Percentiles rank a stretch among this genome's conserved stretches.
phyloP scores from a whole-genome alignment of 1,140 invertebrate genomes.

The Nomia melanderi region DNA sequence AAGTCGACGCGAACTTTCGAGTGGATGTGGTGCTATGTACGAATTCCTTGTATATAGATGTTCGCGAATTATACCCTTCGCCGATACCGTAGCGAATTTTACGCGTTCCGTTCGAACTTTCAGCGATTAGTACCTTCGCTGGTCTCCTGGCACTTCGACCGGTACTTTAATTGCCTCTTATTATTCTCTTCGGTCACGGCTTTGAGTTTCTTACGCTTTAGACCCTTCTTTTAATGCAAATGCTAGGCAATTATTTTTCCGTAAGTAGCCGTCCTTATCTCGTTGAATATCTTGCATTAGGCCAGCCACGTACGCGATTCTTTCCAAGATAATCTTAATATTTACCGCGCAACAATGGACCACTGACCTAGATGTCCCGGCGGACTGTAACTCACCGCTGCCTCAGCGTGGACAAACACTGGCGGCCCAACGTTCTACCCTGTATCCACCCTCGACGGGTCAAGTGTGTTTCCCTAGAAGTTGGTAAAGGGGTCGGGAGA shows the following conservation, averaged over 20 bases:
- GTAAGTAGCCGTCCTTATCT: too few species aligned
- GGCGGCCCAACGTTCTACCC: too few species aligned
- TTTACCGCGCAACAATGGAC: conserved; percentile 38
- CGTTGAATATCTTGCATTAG: too few species aligned
- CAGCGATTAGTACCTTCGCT: too few species aligned
- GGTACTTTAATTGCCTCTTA: too few species aligned
- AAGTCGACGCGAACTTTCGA: conserved; percentile 47
- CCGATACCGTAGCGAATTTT: neutral
- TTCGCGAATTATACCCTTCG: neutral
- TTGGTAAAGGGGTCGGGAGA: conserved; percentile 26
- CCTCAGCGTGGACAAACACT: neutral
- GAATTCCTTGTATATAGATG: neutral
- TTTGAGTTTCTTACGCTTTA: too few species aligned
- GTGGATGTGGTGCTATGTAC: conserved; percentile 11
- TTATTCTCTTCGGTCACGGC: too few species aligned
- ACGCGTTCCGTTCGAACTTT: too few species aligned
- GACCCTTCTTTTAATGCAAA: too few species aligned
- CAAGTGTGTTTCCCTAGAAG: conserved; percentile 30
- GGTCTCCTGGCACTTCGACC: too few species aligned
- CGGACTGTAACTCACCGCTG: neutral
- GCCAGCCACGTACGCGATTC: neutral
- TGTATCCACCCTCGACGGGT: conserved; percentile 20
- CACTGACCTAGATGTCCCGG: conserved; percentile 13
- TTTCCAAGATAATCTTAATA: conserved; percentile 49
- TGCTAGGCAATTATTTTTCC: too few species aligned